Evolutionary conservation across 2,888 invertebrate species (phyloP).

Genomic region (Drosophila buzzatii): DNA sequence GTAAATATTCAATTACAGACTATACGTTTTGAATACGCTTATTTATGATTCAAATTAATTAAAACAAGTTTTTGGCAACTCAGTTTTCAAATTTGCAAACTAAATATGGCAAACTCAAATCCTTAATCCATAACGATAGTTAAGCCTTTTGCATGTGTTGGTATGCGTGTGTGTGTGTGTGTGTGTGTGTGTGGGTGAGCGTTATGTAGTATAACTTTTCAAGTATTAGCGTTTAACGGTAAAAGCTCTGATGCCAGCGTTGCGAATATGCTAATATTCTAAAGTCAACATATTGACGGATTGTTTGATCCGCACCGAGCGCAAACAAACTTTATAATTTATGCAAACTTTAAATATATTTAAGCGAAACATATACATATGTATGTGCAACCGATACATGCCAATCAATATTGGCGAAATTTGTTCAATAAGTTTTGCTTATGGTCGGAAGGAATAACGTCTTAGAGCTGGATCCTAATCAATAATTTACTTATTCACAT

Average conservation of each 20-base stretch:
- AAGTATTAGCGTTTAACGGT: constrained; percentile 33
- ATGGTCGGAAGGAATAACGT: background rate
- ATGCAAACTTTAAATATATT: constrained; percentile 41
- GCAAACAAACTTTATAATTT: constrained; percentile 42
- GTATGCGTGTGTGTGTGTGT: constrained; percentile 12
- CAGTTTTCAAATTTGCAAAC: background rate
- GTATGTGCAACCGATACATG: background rate
- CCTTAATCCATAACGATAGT: background rate
- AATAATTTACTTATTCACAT: background rate
- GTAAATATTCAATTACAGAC: background rate
- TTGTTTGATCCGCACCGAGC: constrained; percentile 21
- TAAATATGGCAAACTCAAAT: background rate
- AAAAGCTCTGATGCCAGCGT: constrained; percentile 17
- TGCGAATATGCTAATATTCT: constrained; percentile 69
- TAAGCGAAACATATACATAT: background rate
- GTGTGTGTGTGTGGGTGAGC: constrained; percentile 14
- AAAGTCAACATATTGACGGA: constrained; percentile 70
- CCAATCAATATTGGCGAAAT: background rate
- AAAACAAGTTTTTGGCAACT: background rate
- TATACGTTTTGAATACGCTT: background rate
- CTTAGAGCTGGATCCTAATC: background rate
- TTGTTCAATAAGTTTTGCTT: background rate
- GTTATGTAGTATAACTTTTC: constrained; percentile 49
- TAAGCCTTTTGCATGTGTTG: background rate
- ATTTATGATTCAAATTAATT: background rate